Percentiles rank a stretch among this genome's conserved stretches.
Conservation (phyloP, 2,797 vertebrate genomes). For the Urophycis tenuis region DNA sequence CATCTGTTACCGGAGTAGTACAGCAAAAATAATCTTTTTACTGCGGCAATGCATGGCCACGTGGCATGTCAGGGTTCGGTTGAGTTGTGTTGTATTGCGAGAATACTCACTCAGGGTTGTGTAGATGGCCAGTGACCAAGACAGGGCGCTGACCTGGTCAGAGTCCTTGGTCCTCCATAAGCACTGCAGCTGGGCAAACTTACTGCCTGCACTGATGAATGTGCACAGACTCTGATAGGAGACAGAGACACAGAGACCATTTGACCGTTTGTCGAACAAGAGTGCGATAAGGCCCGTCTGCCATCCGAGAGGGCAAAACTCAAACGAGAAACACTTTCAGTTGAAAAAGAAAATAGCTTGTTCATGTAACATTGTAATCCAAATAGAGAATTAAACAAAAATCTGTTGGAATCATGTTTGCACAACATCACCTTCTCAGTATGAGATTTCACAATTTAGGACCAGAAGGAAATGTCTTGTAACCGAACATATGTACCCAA, state of each 20-base stretch:
- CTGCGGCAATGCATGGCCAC: slow-evolving; percentile 14
- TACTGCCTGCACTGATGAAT: slow-evolving; percentile 82
- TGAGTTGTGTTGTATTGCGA: background rate
- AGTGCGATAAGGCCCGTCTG: background rate
- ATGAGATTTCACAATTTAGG: background rate
- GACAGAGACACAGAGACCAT: background rate
- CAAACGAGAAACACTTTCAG: background rate
- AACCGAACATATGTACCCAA: background rate
- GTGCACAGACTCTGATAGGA: slow-evolving; percentile 82
- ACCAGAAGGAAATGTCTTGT: background rate
- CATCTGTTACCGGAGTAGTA: background rate
- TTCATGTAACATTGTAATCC: background rate
- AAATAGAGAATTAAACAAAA: background rate
- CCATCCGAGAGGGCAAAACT: background rate
- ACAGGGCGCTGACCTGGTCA: slow-evolving; percentile 78
- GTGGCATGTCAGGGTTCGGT: slow-evolving; percentile 22
- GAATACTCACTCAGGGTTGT: slow-evolving; percentile 77
- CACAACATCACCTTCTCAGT: background rate
- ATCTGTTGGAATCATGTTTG: background rate
- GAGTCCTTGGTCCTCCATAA: slow-evolving; percentile 82
- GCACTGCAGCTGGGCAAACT: slow-evolving; percentile 80
- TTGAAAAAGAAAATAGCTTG: background rate
- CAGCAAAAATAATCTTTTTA: slow-evolving; percentile 35
- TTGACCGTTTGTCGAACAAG: background rate
- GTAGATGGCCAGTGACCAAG: slow-evolving; percentile 82